Conservation (phyloP, 2,797 vertebrate genomes). For the Peromyscus aztecus region DNA sequence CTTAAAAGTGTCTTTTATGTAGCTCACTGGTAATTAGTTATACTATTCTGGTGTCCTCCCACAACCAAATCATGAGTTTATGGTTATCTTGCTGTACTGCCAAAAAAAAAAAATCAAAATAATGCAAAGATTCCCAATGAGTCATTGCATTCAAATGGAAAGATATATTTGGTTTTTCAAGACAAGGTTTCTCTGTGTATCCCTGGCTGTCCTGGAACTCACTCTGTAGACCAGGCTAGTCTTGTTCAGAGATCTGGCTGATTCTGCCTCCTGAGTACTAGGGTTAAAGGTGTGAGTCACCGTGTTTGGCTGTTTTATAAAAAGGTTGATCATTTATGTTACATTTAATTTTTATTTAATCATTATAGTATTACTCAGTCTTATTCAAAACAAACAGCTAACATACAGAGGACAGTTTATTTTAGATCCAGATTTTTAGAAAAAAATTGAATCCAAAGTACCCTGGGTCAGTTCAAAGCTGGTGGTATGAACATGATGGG, state of each 20-base stretch:
- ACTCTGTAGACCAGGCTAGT: neutral
- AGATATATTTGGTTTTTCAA: neutral
- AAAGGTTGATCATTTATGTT: neutral
- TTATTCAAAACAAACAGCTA: conserved; percentile 28
- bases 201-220: neutral
- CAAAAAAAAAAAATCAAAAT: neutral
- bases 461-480: neutral
- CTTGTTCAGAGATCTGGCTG: neutral
- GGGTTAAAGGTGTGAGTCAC: neutral
- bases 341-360: neutral
- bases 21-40: neutral
- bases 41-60: neutral
- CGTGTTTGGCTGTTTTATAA: neutral
- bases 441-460: neutral
- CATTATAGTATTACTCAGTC: neutral
- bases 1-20: neutral
- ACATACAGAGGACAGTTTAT: neutral
- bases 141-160: conserved; percentile 30
- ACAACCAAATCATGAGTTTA: neutral
- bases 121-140: neutral
- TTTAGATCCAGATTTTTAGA: neutral
- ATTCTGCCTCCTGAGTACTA: too few relatives aligned
- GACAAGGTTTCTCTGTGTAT: neutral
- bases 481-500: neutral
- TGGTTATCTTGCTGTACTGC: neutral